A percentile compares a stretch with the other conserved stretches of the same genome.
Evolutionary conservation across 2,113 vertebrate species (phyloP).

Genomic region (Dissostichus mawsoni): DNA sequence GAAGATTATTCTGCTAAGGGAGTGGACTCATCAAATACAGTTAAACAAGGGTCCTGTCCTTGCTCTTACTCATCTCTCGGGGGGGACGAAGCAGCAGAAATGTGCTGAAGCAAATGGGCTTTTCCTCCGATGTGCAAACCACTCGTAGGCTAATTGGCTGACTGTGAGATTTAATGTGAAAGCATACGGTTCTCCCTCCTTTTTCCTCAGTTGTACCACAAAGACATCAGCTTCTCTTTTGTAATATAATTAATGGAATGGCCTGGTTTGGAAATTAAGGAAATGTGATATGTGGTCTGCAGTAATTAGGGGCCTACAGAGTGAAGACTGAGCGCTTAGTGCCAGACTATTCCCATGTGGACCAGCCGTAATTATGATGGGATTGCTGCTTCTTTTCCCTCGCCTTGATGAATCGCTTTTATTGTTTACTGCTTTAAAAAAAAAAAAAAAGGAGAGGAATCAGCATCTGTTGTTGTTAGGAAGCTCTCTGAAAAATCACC

Average conservation of each 20-base stretch:
- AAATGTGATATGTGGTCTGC: slow-evolving; percentile 68
- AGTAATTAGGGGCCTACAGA: slow-evolving; percentile 68
- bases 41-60: slow-evolving; percentile 51
- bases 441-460: slow-evolving; percentile 52
- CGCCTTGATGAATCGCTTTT: slow-evolving; percentile 68
- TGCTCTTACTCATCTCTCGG: slow-evolving; percentile 41
- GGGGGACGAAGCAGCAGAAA: slow-evolving; percentile 32
- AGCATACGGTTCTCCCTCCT: slow-evolving; percentile 55
- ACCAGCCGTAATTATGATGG: slow-evolving; percentile 65
- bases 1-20: background rate
- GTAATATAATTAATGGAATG: slow-evolving; percentile 64
- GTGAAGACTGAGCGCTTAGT: slow-evolving; percentile 60
- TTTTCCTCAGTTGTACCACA: slow-evolving; percentile 8
- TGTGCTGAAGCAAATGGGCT: slow-evolving; percentile 41
- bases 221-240: slow-evolving; percentile 39
- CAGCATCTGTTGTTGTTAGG: slow-evolving; percentile 66
- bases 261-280: slow-evolving; percentile 64
- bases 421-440: slow-evolving; percentile 61
- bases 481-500: slow-evolving; percentile 46
- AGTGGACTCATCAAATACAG: slow-evolving; percentile 41
- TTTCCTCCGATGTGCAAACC: slow-evolving; percentile 17
- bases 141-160: slow-evolving; percentile 65
- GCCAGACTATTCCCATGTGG: slow-evolving; percentile 53
- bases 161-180: slow-evolving; percentile 59
- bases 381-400: slow-evolving; percentile 58